Evolutionary conservation across 1,140 invertebrate genomes (phyloP), one percentile per base, ranked within the genome.

Genomic region (Sitophilus oryzae): DNA sequence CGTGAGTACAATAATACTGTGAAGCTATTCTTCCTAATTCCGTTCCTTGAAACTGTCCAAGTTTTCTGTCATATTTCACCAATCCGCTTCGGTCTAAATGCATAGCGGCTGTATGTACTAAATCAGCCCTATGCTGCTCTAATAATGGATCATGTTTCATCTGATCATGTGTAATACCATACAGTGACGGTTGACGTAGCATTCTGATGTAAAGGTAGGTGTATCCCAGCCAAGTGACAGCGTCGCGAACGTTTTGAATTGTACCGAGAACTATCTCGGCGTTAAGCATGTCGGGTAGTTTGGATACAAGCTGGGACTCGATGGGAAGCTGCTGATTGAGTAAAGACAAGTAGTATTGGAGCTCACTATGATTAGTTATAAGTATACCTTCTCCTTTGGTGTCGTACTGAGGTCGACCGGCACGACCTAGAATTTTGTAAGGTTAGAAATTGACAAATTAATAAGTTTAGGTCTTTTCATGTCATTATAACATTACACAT

Each of bases 321-420:
- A 92, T 90, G 0, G 89, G 89, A 41, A 96, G 74, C 71, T 99
- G 96, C 71, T 99, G 95, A 77, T 99, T 99, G 54, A 99, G 78
- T 16, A 99, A 77, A 0, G 95, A 98, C 9, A 99, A 77, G 74
- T 99, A 99, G 72, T 96, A 99, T 67, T 98, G 96, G 3, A 99
- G 78, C 74, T 99, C 96, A 62, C 91, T 94, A 73, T 99, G 96
- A 73, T 98, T 98, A 0, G 97, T 99, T 23, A 99, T 96, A 11
- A 99, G 80, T 62, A 99, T 98, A 68, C 96, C 97, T 76, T 98
- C 93, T 57, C 97, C 97, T 74, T 97, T 96, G 0, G 91, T 95
- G 66, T 99, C 96, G 74, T 98, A 99, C 73, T 99, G 96, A 4
- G 96, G 96, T 41, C 97, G 80, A 64, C 97, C 97, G 46, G 97